These are phyloP conservation scores for Amblyopsis hoosieri DNA, from an alignment of 2,797 vertebrate genomes.

Conservation along the genomic window DNA sequence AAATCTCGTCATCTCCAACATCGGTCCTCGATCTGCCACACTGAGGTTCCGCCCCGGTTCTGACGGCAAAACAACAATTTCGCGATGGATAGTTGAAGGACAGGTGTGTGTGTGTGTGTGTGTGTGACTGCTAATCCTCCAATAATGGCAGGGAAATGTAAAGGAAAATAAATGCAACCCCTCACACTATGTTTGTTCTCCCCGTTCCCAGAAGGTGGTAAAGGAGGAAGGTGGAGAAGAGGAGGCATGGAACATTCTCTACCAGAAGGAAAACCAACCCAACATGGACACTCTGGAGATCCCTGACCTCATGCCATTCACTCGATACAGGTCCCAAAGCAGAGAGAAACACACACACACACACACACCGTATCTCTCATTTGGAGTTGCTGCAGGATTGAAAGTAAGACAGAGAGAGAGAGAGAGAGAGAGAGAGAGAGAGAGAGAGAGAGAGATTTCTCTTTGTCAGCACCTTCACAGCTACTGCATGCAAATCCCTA, in stretches of 20 bases:
- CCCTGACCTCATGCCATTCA: slow-evolving; percentile 90
- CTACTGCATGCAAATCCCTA: slow-evolving; percentile 72
- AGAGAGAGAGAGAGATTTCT: slow-evolving; percentile 46
- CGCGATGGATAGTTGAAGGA: slow-evolving; percentile 90
- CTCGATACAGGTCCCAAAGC: slow-evolving; percentile 88
- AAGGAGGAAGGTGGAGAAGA: slow-evolving; percentile 68
- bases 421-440: slow-evolving; percentile 49
- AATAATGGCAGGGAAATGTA: background rate
- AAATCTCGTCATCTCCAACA: slow-evolving; percentile 94
- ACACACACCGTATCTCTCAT: slow-evolving; percentile 34
- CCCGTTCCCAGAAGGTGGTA: slow-evolving; percentile 52
- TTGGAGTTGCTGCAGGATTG: slow-evolving; percentile 52
- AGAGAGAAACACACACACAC: slow-evolving; percentile 16
- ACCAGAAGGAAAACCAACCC: slow-evolving; percentile 87
- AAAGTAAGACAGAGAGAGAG: slow-evolving; percentile 50
- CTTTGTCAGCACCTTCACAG: slow-evolving; percentile 75
- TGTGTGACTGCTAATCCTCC: background rate
- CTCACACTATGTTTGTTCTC: background rate
- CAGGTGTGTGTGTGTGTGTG: slow-evolving; percentile 77
- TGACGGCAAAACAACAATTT: slow-evolving; percentile 90
- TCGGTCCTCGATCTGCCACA: slow-evolving; percentile 90
- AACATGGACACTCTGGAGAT: slow-evolving; percentile 87
- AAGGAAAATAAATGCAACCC: too few relatives aligned
- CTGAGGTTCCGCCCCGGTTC: slow-evolving; percentile 89
- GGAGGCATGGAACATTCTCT: slow-evolving; percentile 85